Base-by-base conservation (phyloP, 2,113 vertebrate species). In the Suricata suricatta region DNA sequence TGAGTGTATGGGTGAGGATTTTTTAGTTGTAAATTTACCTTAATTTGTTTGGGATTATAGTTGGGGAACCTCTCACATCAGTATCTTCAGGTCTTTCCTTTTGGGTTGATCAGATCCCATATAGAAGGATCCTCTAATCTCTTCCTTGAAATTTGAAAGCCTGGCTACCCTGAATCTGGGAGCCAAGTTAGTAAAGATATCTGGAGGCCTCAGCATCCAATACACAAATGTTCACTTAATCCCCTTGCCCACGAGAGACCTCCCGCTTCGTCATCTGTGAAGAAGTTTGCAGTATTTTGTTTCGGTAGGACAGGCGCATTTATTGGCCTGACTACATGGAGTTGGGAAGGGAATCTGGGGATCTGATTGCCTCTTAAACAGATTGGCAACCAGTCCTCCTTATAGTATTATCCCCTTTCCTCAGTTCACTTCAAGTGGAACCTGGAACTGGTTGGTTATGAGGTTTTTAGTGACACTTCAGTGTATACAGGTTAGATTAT, bases 61-160 rank as follows among this genome's bases (percentile, higher is more conserved):
- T 69, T 90, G 19, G 63, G 50, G 27, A 93, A 85, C 10, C 12
- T 92, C 15, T 12, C 16, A 29, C 17, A 9, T 77, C 54, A 84
- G 12, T 44, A 74, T 64, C 52, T 98, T 76, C n/a, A 87, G 17
- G 41, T 87, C 27, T 86, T 97, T 83, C 69, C 27, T 87, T 52
- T 72, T 50, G 25, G 10, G 21, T 88, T 95, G 92, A 85, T 89
- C 29, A 85, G 44, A n/a, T 57, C 87, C 31, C 60, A 87, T 33
- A 64, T 9, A 80, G 47, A 77, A 93, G 21, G 50, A 57, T 92
- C 47, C 66, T 94, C 71, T 84, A 85, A 82, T 86, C 11, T 81
- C 33, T 16, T 87, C 33, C 12, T 77, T 76, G 84, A 31, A 92
- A 87, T 27, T 4, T 35, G 31, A 87, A 90, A 72, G 21, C 13